Percentiles rank a stretch among this genome's conserved stretches.
These are phyloP conservation scores for Diplodus sargus DNA, from an alignment of 2,797 vertebrate genomes.

Conservation along the genomic window DNA sequence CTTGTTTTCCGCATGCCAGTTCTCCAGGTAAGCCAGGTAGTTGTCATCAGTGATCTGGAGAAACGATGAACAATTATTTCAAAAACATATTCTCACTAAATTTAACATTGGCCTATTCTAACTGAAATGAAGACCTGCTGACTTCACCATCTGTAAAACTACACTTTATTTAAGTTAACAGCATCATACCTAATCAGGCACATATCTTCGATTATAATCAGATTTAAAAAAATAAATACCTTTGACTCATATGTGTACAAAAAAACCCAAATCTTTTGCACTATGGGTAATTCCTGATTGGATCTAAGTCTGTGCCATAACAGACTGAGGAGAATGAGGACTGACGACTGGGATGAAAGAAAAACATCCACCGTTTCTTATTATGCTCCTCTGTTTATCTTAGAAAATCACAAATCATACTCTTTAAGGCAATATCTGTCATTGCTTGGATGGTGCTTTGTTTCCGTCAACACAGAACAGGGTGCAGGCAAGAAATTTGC, in stretches of 20 bases:
- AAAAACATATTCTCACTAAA: background rate
- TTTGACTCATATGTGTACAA: background rate
- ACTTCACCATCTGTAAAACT: background rate
- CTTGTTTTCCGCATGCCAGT: constrained; percentile 94
- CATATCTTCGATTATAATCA: background rate
- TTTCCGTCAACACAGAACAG: no score
- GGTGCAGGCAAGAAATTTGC: no score
- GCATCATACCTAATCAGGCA: background rate
- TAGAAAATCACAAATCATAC: no score
- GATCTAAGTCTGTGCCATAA: background rate
- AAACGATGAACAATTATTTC: constrained; percentile 24
- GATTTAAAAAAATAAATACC: background rate
- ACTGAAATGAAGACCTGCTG: background rate
- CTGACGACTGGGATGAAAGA: no score
- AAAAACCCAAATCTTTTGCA: background rate
- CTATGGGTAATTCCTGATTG: background rate
- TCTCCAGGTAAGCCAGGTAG: constrained; percentile 89
- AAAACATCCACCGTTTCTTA: no score
- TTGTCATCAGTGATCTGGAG: constrained; percentile 92
- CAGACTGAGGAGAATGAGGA: no score
- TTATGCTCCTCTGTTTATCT: no score
- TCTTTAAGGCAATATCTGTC: no score
- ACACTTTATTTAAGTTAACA: no score
- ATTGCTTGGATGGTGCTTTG: no score
- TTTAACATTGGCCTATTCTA: background rate